Percentiles rank a stretch among this genome's conserved stretches.
Evolutionary conservation across 2,113 vertebrate genomes (phyloP).

Genomic region (Microtus ochrogaster): DNA sequence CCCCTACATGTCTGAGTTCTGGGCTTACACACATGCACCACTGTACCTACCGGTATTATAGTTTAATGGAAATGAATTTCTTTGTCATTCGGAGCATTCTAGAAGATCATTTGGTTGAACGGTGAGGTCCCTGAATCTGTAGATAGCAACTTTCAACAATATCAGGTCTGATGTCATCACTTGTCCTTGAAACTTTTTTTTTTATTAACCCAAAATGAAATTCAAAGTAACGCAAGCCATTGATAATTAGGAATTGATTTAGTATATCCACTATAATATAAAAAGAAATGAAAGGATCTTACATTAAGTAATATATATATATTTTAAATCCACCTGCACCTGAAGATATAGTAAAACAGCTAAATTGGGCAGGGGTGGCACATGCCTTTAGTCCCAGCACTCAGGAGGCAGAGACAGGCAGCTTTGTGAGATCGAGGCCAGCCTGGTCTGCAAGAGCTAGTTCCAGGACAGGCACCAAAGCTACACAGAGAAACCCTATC

Average conservation of each 20-base stretch:
- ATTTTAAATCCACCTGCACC: background rate
- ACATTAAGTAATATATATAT: constrained; percentile 36
- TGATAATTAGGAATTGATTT: constrained; percentile 61
- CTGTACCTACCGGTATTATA: background rate
- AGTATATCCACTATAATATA: constrained; percentile 1
- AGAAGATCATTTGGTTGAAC: background rate
- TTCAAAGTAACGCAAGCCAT: constrained; percentile 17
- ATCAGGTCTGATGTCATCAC: background rate
- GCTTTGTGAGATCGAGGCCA: too few relatives aligned
- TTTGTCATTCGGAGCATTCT: constrained; percentile 6
- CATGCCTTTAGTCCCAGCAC: too few relatives aligned
- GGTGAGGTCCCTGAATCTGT: background rate
- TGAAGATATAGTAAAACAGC: background rate
- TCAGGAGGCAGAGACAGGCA: too few relatives aligned
- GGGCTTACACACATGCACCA: background rate
- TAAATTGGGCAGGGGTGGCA: too few relatives aligned
- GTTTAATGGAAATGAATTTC: background rate
- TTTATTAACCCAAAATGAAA: constrained; percentile 53
- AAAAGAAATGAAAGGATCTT: constrained; percentile 50
- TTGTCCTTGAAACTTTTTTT: background rate
- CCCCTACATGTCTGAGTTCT: background rate
- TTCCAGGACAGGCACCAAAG: too few relatives aligned
- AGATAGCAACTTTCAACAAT: constrained; percentile 6
- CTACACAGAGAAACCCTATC: too few relatives aligned
- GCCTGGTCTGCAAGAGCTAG: too few relatives aligned